A percentile compares a stretch with the other conserved stretches of the same genome.
phyloP scores from a whole-genome alignment of 1,140 invertebrate genomes.

The Triops cancriformis region DNA sequence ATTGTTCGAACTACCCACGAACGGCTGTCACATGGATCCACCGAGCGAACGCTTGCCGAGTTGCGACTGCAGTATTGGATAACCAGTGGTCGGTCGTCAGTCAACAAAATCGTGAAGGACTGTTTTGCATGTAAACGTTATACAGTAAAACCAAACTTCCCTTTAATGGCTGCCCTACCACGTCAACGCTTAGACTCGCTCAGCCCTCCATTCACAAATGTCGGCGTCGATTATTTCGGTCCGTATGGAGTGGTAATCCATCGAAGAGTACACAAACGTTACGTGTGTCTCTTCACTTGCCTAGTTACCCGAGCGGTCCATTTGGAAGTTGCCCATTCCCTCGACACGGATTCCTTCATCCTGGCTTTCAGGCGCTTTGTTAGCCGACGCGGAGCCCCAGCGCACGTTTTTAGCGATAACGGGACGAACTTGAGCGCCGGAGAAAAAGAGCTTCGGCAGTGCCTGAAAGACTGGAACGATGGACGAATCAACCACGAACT shows the following conservation, averaged over 20 bases:
- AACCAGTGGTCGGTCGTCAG: neutral
- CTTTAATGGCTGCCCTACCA: constrained; percentile 21
- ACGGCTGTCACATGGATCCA: neutral
- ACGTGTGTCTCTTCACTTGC: constrained; percentile 21
- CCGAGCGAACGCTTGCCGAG: neutral
- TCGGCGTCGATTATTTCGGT: neutral
- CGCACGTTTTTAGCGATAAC: constrained; percentile 28
- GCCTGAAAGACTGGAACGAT: neutral
- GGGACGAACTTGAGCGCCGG: constrained; percentile 31
- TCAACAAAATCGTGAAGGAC: constrained; percentile 12
- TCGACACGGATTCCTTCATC: constrained; percentile 29
- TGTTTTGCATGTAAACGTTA: constrained; percentile 20
- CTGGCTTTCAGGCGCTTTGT: constrained; percentile 27
- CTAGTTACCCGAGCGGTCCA: constrained; percentile 29
- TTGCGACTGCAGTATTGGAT: neutral
- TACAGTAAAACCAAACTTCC: neutral
- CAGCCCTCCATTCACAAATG: constrained; percentile 28
- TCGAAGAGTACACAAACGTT: neutral
- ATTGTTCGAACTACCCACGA: neutral
- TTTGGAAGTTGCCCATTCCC: constrained; percentile 30
- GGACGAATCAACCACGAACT: neutral
- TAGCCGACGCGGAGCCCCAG: constrained; percentile 22
- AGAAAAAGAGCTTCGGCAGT: constrained; percentile 28
- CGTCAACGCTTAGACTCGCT: neutral
- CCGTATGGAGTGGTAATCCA: neutral